Evolutionary conservation across 2,888 invertebrate genomes (phyloP).

Genomic region (Lottia gigantea): DNA sequence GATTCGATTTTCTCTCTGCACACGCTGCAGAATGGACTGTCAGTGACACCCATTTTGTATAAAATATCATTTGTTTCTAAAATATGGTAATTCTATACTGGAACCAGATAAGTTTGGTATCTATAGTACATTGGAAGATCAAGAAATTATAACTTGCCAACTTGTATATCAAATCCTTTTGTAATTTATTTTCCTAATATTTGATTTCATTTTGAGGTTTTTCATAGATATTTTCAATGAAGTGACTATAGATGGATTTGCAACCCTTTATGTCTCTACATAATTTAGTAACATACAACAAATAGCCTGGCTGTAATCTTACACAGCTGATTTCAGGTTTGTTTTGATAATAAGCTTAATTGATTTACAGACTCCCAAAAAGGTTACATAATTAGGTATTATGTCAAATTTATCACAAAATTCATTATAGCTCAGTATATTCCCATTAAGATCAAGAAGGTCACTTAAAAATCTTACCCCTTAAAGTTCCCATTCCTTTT

Average conservation of each 20-base stretch:
- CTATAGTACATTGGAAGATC: background rate
- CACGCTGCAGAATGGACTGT: too few relatives aligned
- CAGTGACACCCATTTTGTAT: too few relatives aligned
- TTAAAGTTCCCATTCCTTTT: background rate
- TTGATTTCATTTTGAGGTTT: background rate
- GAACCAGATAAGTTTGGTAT: slow-evolving; percentile 3
- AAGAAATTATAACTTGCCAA: background rate
- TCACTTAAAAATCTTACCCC: slow-evolving; percentile 2
- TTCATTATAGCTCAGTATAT: background rate
- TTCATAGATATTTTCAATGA: background rate
- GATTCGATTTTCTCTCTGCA: too few relatives aligned
- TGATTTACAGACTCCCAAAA: too few relatives aligned
- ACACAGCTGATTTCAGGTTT: too few relatives aligned
- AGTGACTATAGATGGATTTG: background rate
- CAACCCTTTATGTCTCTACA: background rate
- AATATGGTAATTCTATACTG: slow-evolving; percentile 1
- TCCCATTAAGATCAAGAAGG: background rate
- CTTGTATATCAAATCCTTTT: too few relatives aligned
- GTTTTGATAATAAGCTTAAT: too few relatives aligned
- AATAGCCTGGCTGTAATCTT: too few relatives aligned
- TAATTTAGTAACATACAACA: too few relatives aligned
- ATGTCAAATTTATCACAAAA: too few relatives aligned
- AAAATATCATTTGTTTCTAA: too few relatives aligned
- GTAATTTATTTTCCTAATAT: background rate
- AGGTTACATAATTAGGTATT: too few relatives aligned